Evolutionary conservation across 2,888 invertebrate species (phyloP).

Genomic region (Dryobota labecula): DNA sequence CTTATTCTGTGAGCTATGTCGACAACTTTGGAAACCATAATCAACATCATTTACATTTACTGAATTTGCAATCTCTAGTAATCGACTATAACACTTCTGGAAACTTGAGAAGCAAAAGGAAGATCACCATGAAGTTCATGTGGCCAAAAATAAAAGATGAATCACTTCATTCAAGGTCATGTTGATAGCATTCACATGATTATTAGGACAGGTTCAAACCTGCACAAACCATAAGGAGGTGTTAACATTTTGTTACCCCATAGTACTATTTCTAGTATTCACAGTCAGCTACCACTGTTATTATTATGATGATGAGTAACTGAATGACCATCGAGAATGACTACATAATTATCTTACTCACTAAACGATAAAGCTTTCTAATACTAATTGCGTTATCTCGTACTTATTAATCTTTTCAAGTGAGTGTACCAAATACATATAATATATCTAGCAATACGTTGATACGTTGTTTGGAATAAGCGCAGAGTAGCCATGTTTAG

Average conservation of each 20-base stretch:
- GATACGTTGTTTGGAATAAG: neutral
- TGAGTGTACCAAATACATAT: neutral
- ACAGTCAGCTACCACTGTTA: neutral
- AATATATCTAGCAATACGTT: neutral
- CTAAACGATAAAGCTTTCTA: neutral
- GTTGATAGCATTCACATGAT: neutral
- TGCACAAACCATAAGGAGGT: neutral
- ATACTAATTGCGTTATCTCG: slow-evolving; percentile 2
- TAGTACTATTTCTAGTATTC: neutral
- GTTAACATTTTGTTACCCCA: neutral
- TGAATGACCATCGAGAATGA: neutral
- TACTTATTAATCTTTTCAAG: neutral
- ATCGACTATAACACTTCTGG: neutral
- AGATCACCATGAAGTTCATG: slow-evolving; percentile 2
- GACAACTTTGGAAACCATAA: too few species aligned
- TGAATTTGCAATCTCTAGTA: neutral
- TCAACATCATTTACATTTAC: neutral
- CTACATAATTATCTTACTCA: neutral
- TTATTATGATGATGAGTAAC: neutral
- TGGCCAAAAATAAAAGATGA: slow-evolving; percentile 44
- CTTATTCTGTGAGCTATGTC: too few species aligned
- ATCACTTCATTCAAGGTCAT: slow-evolving; percentile 37
- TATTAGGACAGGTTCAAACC: neutral
- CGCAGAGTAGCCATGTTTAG: neutral
- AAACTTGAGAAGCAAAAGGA: neutral